Evolutionary conservation across 2,113 vertebrate genomes (phyloP).

Genomic region (Isurus oxyrinchus): DNA sequence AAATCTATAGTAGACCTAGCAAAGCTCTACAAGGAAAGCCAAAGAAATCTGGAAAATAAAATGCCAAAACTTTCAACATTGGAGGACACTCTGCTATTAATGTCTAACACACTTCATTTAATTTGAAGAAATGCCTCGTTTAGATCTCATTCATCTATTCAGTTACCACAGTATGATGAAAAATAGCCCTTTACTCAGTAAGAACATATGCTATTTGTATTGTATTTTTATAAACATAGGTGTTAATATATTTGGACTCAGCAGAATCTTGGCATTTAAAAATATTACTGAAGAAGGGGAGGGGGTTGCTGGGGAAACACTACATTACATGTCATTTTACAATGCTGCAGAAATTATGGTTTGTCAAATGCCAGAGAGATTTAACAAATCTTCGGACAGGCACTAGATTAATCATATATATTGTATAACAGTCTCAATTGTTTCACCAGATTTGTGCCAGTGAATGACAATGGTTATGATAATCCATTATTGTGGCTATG

Average conservation of each 20-base stretch:
- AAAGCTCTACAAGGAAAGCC: not conserved
- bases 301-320: not conserved
- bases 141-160: constrained; percentile 14
- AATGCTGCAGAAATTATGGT: not conserved
- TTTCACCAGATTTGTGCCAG: not conserved
- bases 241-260: not conserved
- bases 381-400: too few species aligned
- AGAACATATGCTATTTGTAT: not conserved
- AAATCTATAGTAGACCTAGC: not conserved
- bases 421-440: not conserved
- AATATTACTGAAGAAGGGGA: not conserved
- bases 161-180: not conserved
- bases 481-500: not conserved
- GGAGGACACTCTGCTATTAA: not conserved
- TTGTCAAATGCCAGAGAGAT: not conserved
- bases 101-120: not conserved
- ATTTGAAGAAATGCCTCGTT: not conserved
- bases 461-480: not conserved
- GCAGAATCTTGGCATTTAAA: not conserved
- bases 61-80: not conserved
- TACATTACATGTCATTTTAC: not conserved
- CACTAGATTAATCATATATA: too few species aligned
- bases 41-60: not conserved
- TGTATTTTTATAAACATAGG: not conserved
- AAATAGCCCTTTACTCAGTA: not conserved